phyloP scores from a whole-genome alignment of 2,113 vertebrate genomes.

The Melozone crissalis region DNA sequence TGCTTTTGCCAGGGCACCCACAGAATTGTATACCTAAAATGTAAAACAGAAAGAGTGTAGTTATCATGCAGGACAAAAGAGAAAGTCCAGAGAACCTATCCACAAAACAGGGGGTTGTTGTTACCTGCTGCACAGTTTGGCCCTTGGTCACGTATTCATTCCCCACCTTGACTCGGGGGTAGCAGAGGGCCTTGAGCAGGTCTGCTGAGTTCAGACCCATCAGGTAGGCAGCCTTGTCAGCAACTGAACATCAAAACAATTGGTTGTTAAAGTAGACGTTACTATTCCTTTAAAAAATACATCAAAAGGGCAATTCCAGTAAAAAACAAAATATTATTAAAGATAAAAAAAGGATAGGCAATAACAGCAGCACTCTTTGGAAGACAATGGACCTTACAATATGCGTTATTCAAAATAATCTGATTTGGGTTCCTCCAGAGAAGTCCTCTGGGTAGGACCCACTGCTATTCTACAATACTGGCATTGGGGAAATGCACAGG shows the following conservation, averaged over 20 bases:
- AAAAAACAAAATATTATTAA: neutral
- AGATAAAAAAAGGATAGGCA: neutral
- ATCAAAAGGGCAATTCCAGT: neutral
- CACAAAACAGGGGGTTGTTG: neutral
- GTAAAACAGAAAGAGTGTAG: neutral
- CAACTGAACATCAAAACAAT: neutral
- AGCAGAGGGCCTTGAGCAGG: neutral
- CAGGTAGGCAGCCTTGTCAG: constrained; percentile 44
- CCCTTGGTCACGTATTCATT: constrained; percentile 1
- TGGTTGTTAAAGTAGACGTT: neutral
- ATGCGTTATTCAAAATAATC: neutral
- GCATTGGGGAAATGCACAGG: neutral
- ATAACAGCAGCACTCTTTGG: accelerated
- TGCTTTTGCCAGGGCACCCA: constrained; percentile 83
- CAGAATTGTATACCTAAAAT: constrained; percentile 58
- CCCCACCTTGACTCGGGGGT: neutral
- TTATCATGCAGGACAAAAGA: neutral
- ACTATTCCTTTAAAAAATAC: neutral
- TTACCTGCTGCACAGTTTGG: constrained; percentile 42
- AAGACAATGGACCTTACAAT: neutral
- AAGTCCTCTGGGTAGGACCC: neutral
- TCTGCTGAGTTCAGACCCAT: constrained; percentile 21
- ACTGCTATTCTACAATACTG: neutral
- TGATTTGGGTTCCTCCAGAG: neutral
- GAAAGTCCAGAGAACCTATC: neutral